Percentiles rank a stretch among this genome's conserved stretches.
Evolutionary conservation across 2,888 invertebrate genomes (phyloP).

Genomic region (Aleiodes alternator): DNA sequence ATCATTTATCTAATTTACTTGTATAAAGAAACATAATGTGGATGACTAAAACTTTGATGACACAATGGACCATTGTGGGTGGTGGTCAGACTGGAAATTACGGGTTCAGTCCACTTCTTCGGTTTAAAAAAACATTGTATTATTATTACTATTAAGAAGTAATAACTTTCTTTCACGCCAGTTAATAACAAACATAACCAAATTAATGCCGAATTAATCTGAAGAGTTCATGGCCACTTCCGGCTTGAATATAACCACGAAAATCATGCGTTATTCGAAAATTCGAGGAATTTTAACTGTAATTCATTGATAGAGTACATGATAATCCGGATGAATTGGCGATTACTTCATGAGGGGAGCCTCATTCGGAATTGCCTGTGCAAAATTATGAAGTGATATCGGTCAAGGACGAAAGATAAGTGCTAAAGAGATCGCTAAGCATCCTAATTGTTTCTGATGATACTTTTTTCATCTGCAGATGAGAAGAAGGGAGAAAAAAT

Average conservation of each 20-base stretch:
- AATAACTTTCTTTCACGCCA: neutral
- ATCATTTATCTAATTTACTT: slow-evolving; percentile 54
- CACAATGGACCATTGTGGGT: slow-evolving; percentile 28
- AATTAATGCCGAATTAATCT: neutral
- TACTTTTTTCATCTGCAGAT: neutral
- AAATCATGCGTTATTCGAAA: too few relatives aligned
- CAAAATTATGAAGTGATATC: slow-evolving; percentile 33
- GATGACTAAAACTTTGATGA: slow-evolving; percentile 8
- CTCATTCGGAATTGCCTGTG: neutral
- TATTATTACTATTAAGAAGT: neutral
- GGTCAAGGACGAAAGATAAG: slow-evolving; percentile 60
- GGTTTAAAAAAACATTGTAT: neutral
- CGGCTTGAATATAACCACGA: slow-evolving; percentile 7
- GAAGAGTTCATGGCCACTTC: neutral
- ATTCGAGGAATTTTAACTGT: neutral
- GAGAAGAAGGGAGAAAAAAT: neutral
- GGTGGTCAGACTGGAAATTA: slow-evolving; percentile 26
- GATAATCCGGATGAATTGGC: neutral
- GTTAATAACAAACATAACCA: neutral
- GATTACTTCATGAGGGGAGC: too few relatives aligned
- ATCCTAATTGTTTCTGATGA: slow-evolving; percentile 53
- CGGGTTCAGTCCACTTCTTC: slow-evolving; percentile 23
- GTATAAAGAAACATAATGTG: slow-evolving; percentile 50
- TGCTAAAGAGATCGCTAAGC: slow-evolving; percentile 61
- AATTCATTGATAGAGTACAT: neutral